Conservation (phyloP, 2,113 vertebrate genomes). For the Gambusia affinis region DNA sequence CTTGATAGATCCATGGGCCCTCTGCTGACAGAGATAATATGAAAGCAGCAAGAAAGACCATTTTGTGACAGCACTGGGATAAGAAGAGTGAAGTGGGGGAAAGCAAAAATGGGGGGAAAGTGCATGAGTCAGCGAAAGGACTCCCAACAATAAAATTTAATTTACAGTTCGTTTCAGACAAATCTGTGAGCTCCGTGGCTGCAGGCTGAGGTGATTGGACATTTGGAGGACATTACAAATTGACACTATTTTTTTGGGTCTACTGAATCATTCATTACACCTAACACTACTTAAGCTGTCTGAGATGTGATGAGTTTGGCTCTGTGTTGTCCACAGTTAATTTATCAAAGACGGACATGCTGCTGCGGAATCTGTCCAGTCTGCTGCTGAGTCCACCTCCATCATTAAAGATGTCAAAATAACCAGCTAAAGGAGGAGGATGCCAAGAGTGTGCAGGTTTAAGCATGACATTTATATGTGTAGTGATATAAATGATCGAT, state of each 20-base stretch:
- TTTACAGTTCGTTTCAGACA: constrained; percentile 77
- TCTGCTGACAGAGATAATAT: constrained; percentile 74
- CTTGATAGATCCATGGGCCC: constrained; percentile 74
- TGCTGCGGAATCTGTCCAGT: constrained; percentile 22
- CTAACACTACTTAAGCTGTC: constrained; percentile 77
- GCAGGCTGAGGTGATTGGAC: constrained; percentile 51
- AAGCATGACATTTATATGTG: constrained; percentile 1
- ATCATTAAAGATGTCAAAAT: constrained; percentile 52
- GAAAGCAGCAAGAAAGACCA: constrained; percentile 62
- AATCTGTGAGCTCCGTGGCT: constrained; percentile 61
- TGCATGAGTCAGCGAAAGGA: constrained; percentile 80
- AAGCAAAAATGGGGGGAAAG: constrained; percentile 40
- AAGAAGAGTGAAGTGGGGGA: constrained; percentile 30
- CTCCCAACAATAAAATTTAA: constrained; percentile 79
- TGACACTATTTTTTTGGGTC: constrained; percentile 72
- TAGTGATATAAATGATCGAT: constrained; percentile 27
- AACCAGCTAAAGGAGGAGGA: not conserved
- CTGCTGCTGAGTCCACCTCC: constrained; percentile 24
- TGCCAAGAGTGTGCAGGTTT: not conserved
- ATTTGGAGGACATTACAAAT: constrained; percentile 77
- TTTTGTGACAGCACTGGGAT: constrained; percentile 75
- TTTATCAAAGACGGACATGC: constrained; percentile 61
- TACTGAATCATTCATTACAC: constrained; percentile 78
- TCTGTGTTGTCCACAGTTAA: constrained; percentile 65
- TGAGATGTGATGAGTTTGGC: constrained; percentile 69